Evolutionary conservation across 2,113 vertebrate species (phyloP).

Genomic region (Hippocampus mohnikei): DNA sequence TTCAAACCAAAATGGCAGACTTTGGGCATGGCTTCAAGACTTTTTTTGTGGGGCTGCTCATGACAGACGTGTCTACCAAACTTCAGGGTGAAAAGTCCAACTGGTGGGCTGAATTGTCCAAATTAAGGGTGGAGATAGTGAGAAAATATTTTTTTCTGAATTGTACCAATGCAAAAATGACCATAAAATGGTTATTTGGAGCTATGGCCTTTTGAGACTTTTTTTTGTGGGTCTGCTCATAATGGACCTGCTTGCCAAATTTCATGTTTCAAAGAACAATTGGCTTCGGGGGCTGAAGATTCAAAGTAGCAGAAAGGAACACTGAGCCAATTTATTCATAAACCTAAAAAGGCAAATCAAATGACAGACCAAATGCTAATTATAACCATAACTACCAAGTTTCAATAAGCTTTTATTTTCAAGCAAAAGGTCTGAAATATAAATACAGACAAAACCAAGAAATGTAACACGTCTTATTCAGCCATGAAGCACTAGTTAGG

Average conservation of each 20-base stretch:
- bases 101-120: neutral
- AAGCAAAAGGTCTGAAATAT: neutral
- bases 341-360: no score
- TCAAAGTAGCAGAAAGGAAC: no score
- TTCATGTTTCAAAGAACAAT: neutral
- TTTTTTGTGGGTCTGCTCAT: neutral
- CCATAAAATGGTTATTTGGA: neutral
- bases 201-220: no score
- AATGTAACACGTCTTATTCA: neutral
- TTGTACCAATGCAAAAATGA: neutral
- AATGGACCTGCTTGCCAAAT: neutral
- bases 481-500: neutral
- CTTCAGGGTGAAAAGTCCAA: neutral
- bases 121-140: neutral
- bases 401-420: neutral
- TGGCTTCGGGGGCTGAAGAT: no score
- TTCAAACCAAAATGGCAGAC: neutral
- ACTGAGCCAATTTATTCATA: no score
- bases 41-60: neutral
- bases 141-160: neutral
- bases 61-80: neutral
- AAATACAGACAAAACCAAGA: neutral
- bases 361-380: no score
- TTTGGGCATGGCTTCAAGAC: neutral
- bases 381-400: no score